Percentiles rank a stretch among this genome's conserved stretches.
Conservation (phyloP, 1,140 invertebrate species). For the Macrosteles quadrilineatus region DNA sequence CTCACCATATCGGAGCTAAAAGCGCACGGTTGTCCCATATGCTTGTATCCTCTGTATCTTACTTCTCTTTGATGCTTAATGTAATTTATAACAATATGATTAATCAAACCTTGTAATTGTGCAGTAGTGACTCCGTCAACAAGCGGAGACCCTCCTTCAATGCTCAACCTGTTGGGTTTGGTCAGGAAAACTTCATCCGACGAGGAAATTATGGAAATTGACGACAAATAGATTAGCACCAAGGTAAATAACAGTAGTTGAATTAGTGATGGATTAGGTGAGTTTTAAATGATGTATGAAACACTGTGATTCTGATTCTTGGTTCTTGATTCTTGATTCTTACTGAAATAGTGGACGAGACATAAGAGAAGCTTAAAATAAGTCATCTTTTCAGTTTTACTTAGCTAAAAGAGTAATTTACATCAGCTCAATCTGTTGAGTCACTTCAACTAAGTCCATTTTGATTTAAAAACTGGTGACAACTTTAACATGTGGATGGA, state of each 20-base stretch:
- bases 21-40: too few species aligned
- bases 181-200: constrained; percentile 33
- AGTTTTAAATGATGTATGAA: background rate
- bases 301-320: background rate
- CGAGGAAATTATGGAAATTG: background rate
- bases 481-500: too few species aligned
- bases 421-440: too few species aligned
- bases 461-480: too few species aligned
- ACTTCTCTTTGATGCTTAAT: too few species aligned
- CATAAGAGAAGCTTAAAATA: background rate
- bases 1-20: too few species aligned
- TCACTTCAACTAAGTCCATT: too few species aligned
- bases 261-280: background rate
- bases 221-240: background rate
- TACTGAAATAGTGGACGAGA: background rate
- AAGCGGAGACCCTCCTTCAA: constrained; percentile 31
- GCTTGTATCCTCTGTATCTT: too few species aligned
- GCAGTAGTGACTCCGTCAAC: background rate
- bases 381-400: background rate
- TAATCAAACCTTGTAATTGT: too few species aligned
- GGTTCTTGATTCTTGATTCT: background rate
- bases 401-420: too few species aligned
- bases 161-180: constrained; percentile 40
- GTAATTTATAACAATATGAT: too few species aligned
- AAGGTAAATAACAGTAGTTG: background rate